A percentile compares a stretch with the other conserved stretches of the same genome.
Evolutionary conservation across 64 coral and sea anemone genomes (phyloP).

Genomic region (Anthopleura sola): DNA sequence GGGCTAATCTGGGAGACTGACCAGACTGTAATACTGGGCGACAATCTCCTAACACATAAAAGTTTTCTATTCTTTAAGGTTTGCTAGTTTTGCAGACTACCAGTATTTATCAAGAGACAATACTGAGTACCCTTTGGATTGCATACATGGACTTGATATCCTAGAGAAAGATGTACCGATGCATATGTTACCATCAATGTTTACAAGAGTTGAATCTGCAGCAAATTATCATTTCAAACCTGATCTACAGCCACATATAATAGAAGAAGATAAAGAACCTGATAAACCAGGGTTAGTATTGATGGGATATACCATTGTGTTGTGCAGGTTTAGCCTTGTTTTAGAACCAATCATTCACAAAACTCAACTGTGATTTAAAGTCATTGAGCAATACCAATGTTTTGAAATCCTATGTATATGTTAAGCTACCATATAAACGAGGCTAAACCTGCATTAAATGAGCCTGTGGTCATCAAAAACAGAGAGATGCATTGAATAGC

Average conservation of each 20-base stretch:
- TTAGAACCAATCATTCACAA: background rate
- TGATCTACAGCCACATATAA: slow-evolving; percentile 25
- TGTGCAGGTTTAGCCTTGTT: background rate
- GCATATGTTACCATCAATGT: slow-evolving; percentile 76
- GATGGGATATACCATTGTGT: too few species aligned
- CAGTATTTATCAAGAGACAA: slow-evolving; percentile 70
- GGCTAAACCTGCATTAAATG: too few species aligned
- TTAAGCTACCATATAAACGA: too few species aligned
- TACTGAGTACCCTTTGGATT: slow-evolving; percentile 48
- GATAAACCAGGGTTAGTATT: background rate
- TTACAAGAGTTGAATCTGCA: slow-evolving; percentile 75
- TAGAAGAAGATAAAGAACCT: background rate
- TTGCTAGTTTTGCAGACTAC: slow-evolving; percentile 73
- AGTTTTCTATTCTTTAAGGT: slow-evolving; percentile 30
- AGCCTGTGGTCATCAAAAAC: too few species aligned
- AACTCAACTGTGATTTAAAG: too few species aligned
- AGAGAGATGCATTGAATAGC: too few species aligned
- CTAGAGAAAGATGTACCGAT: slow-evolving; percentile 48
- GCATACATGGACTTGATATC: slow-evolving; percentile 55
- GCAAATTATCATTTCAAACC: slow-evolving; percentile 73
- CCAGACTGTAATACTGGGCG: too few species aligned
- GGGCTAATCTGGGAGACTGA: too few species aligned
- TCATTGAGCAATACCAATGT: too few species aligned
- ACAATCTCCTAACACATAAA: background rate
- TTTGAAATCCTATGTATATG: too few species aligned